A percentile compares a stretch with the other conserved stretches of the same genome.
These are phyloP conservation scores for Mus minutoides DNA, from an alignment of 2,797 vertebrate species.

Conservation along the genomic window DNA sequence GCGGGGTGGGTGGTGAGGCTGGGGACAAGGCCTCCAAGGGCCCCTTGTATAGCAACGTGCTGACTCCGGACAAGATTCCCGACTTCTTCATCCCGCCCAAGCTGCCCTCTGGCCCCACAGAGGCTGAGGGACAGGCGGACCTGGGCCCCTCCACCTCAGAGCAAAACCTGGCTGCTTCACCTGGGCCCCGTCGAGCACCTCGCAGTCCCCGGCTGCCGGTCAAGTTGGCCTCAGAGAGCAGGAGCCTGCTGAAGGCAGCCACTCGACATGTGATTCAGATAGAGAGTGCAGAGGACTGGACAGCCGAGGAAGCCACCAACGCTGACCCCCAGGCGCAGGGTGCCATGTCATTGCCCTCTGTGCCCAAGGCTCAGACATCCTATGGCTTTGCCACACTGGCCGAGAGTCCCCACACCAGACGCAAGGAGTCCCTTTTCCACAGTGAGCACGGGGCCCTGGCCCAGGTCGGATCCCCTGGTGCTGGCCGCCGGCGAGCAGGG, in stretches of 20 bases:
- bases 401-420: constrained; percentile 97
- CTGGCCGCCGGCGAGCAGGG: constrained; percentile 87
- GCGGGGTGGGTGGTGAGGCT: constrained; percentile 87
- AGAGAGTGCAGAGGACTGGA: constrained; percentile 95
- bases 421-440: constrained; percentile 97
- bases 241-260: constrained; percentile 90
- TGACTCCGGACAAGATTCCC: constrained; percentile 98
- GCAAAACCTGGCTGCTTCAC: constrained; percentile 87
- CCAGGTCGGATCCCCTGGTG: constrained; percentile 91
- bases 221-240: constrained; percentile 92
- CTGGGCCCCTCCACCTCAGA: constrained; percentile 90
- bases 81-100: constrained; percentile 99
- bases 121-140: constrained; percentile 84
- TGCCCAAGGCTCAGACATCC: constrained; percentile 97
- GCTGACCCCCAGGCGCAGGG: constrained; percentile 95
- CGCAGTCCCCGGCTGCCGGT: constrained; percentile 92
- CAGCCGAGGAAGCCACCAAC: constrained; percentile 86
- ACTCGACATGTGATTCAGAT: constrained; percentile 97
- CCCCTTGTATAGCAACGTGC: constrained; percentile 94
- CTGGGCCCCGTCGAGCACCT: constrained; percentile 86
- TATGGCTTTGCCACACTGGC: constrained; percentile 95
- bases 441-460: constrained; percentile 93
- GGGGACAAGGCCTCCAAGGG: constrained; percentile 87
- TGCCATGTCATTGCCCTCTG: constrained; percentile 95
- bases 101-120: constrained; percentile 90